Evolutionary conservation across 2,888 invertebrate genomes (phyloP), one percentile per base, ranked within the genome.

Genomic region (Acleris holmiana): DNA sequence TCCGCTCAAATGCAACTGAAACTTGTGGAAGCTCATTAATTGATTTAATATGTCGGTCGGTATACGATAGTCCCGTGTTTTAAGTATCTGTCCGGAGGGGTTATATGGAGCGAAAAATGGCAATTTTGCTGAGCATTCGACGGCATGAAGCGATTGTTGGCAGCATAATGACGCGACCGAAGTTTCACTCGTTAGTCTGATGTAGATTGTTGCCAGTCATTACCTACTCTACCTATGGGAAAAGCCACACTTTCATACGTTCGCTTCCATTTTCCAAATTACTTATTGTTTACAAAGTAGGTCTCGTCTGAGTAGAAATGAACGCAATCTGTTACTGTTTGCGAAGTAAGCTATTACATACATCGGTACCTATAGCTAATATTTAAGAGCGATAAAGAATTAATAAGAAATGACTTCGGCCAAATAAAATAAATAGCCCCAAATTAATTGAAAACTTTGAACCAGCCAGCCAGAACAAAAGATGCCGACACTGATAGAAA

Each of bases 141-240:
- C 71, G 73, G 68, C 67, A 69, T 65, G 72, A 72, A 79, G 77
- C 76, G 75, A 81, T 81, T 72, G 74, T 73, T 73, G 71, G 70
- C 69, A 73, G 69, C 69, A 76, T 83, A 85, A 85, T 83, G 80
- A 79, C 76, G 77, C 74, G 68, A 76, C 76, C 78, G 71, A 82
- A 85, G 79, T 80, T 85, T 79, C 75, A 76, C 80, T 80, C 78
- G 75, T 79, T 79, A 82, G 79, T 77, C 78, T 79, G 76, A 78
- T 74, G 77, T 75, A 80, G 75, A 78, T 77, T 76, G 77, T 76
- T 76, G 75, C 77, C 78, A 78, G 80, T 81, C 80, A 82, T 82
- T 83, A 79, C 78, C 61, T 49, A 40, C 67, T 29, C 29, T 59
- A 66, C 60, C 78, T 77, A 77, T 76, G 76, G 78, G 76, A 76